A percentile compares a stretch with the other conserved stretches of the same genome.
Conservation (phyloP, 2,113 vertebrate species). For the Heteronetta atricapilla region DNA sequence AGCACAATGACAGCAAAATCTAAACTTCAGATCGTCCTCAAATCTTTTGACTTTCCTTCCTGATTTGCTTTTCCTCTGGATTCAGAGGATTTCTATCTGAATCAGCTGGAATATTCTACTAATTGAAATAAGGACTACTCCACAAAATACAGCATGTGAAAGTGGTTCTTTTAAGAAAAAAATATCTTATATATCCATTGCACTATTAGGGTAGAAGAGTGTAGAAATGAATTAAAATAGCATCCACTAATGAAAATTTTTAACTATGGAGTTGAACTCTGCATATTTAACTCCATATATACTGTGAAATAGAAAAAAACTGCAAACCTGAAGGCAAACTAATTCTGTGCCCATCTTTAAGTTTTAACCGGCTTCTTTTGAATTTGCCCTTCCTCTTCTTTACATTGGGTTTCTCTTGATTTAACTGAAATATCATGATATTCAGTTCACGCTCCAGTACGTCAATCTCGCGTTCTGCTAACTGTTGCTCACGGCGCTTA, state of each 20-base stretch:
- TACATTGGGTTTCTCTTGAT: conserved; percentile 93
- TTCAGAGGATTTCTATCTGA: background rate
- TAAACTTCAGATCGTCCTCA: background rate
- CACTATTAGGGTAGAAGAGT: background rate
- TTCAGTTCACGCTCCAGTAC: conserved; percentile 94
- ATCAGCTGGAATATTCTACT: background rate
- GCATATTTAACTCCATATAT: background rate
- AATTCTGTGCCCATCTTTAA: conserved; percentile 95
- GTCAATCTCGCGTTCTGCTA: conserved; percentile 91
- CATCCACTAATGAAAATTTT: background rate
- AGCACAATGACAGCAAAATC: background rate
- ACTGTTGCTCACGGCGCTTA: conserved; percentile 90
- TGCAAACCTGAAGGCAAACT: conserved; percentile 92
- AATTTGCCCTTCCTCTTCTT: conserved; percentile 96
- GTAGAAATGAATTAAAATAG: background rate
- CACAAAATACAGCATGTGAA: background rate
- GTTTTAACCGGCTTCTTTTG: conserved; percentile 89
- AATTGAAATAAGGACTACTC: background rate
- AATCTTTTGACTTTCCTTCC: background rate
- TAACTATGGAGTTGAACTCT: background rate
- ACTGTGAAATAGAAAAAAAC: background rate
- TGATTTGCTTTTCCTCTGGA: background rate
- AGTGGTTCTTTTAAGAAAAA: accelerated
- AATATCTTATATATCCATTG: background rate
- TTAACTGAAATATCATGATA: conserved; percentile 95